Base-by-base conservation (phyloP, 2,797 vertebrate genomes). In the Karalla daura region DNA sequence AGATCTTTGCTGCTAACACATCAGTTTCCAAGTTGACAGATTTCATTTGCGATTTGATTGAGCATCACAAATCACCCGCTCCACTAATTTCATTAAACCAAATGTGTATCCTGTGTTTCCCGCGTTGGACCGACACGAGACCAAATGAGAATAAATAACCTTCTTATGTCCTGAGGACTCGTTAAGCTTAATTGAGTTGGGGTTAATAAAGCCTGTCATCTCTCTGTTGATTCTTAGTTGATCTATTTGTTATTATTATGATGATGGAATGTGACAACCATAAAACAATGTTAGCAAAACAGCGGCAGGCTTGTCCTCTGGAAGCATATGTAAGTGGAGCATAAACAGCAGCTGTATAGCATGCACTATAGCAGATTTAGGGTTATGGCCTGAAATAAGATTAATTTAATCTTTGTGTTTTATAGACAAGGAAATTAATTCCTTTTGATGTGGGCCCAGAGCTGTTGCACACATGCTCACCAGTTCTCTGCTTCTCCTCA, bases 131-230 rank as follows among this genome's bases (percentile, higher is more conserved):
- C 80, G 56, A 75, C 70, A 41, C 51, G 27, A 71, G 63, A 37
- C 67, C 84, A 65, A 84, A 83, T 63, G 61, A 66, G 77, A 88
- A 87, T 86, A 83, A 90, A 87, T 83, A 83, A 83, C 75, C 82
- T 74, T 58, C 72, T 61, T 63, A 70, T 74, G 81, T 88, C 75
- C 88, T 65, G 74, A 90, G 80, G 81, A 79, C 83, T 84, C 68
- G 78, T 91, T 90, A 80, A 28, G 70, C 78, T 82, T 91, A 90
- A 93, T 92, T 92, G 86, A 88, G 88, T 83, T 86, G 76, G 87
- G 90, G 77, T 92, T 91, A 89, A 88, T 90, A 86, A 84, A 90
- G 83, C 80, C 70, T 65, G 76, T 87, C 78, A 66, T 78, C 71
- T 87, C 81, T 66, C 70, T 67, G 45, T 86, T 85, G 80, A 81